Evolutionary conservation across 2,888 invertebrate species (phyloP).

Genomic region (Creontiades dilutus): DNA sequence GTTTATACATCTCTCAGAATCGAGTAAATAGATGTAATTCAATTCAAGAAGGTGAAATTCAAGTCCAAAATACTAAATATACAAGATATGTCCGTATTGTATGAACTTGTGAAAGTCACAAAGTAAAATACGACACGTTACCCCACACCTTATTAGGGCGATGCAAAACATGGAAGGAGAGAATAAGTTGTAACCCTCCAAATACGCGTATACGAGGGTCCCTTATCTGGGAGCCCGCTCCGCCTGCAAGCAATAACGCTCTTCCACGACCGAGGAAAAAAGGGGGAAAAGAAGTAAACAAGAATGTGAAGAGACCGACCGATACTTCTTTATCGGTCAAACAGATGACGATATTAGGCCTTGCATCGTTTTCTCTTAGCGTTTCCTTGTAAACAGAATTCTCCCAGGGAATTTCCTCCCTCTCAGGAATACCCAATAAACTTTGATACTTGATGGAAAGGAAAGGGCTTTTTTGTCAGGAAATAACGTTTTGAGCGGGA

Average conservation of each 20-base stretch:
- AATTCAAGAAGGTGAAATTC: too few species aligned
- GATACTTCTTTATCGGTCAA: slow-evolving; percentile 52
- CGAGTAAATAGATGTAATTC: too few species aligned
- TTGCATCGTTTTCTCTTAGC: slow-evolving; percentile 44
- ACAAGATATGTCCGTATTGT: too few species aligned
- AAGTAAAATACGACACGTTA: not conserved
- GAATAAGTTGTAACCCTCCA: slow-evolving; percentile 22
- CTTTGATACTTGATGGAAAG: not conserved
- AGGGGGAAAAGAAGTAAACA: slow-evolving; percentile 16
- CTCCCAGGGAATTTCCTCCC: not conserved
- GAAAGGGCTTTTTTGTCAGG: slow-evolving; percentile 12
- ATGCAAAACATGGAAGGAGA: not conserved
- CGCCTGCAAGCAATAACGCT: slow-evolving; percentile 16
- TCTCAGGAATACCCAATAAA: slow-evolving; percentile 26
- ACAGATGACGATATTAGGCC: slow-evolving; percentile 50
- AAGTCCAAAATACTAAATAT: too few species aligned
- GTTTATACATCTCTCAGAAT: too few species aligned
- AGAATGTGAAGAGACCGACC: slow-evolving; percentile 35
- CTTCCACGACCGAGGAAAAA: not conserved
- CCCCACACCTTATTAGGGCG: not conserved
- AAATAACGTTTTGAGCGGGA: slow-evolving; percentile 21
- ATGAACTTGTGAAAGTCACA: too few species aligned
- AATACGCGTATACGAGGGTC: not conserved
- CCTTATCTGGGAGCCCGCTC: not conserved
- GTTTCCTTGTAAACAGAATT: slow-evolving; percentile 12